Base-by-base conservation (phyloP, 2,113 vertebrate species). In the Entomyzon cyanotis region DNA sequence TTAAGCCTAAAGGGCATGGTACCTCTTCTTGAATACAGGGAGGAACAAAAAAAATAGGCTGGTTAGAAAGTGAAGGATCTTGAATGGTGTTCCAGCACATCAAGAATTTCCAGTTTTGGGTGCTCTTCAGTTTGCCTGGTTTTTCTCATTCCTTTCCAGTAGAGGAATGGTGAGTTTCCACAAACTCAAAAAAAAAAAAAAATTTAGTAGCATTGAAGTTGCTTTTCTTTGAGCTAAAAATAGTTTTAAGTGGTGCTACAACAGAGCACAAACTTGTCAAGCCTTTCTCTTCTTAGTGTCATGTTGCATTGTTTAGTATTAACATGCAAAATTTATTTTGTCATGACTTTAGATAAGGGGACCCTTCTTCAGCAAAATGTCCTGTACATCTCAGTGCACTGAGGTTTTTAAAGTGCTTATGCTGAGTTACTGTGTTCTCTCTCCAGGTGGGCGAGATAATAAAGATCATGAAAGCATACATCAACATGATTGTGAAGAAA, bases 381-480 rank as follows among this genome's bases (percentile, higher is more conserved):
- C 52, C 67, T 42, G 4, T 37, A 8, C 16, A n/a, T 9, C 42
- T 80, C n/a, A 49, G 1, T 27, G 53, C 22, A n/a, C 50, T n/a
- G 42, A 31, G 11, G 7, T 81, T 84, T 81, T 78, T 60, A 15
- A 33, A 58, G 31, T 90, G 59, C 46, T 73, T 42, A 65, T 42
- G 27, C 23, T 78, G 31, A 69, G 19, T 75, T 65, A 15, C 7
- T 92, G 12, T 93, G 69, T 60, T 94, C 62, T 91, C 49, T 78
- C 55, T 74, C 25, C 92, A 99, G 99, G 99, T 99, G 52, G 98
- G 98, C 0, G 99, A 99, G 97, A 99, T 99, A 96, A 98, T 99
- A 62, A 99, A 99, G 97, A 99, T 99, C 95, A 99, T 99, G 99
- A 99, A 99, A 97, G 99, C 99, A 10, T 99, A 99, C 97, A 99